Percentiles rank a stretch among this genome's conserved stretches.
These are phyloP conservation scores for Baronia brevicornis DNA, from an alignment of 2,888 invertebrate species.

Conservation along the genomic window DNA sequence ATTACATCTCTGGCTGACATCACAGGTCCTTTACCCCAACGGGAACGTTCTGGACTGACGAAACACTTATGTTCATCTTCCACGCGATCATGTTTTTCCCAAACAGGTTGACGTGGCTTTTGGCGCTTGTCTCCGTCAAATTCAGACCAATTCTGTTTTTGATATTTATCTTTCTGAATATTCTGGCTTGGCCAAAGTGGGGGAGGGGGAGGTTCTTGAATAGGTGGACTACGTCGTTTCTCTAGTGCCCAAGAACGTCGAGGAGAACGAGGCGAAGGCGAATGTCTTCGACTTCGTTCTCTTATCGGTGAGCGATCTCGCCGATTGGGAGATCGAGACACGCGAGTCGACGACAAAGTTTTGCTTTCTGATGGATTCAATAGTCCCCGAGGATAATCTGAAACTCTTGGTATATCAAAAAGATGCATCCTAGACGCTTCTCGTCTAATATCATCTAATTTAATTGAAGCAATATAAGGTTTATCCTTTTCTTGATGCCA, in stretches of 20 bases:
- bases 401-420: slow-evolving; percentile 22
- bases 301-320: slow-evolving; percentile 47
- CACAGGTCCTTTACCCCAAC: slow-evolving; percentile 2
- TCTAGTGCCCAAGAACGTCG: slow-evolving; percentile 63
- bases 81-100: slow-evolving; percentile 21
- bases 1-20: background rate
- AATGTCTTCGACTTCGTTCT: slow-evolving; percentile 47
- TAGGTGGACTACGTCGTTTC: slow-evolving; percentile 49
- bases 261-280: slow-evolving; percentile 53
- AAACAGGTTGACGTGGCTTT: slow-evolving; percentile 21
- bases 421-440: slow-evolving; percentile 27
- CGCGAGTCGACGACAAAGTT: slow-evolving; percentile 28
- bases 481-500: slow-evolving; percentile 47
- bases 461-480: slow-evolving; percentile 19
- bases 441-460: slow-evolving; percentile 40
- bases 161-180: slow-evolving; percentile 21
- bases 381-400: slow-evolving; percentile 21
- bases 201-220: slow-evolving; percentile 48
- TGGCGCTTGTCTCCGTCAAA: slow-evolving; percentile 26
- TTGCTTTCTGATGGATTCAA: slow-evolving; percentile 19
- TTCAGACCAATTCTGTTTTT: slow-evolving; percentile 18
- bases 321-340: slow-evolving; percentile 45
- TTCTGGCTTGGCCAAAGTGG: slow-evolving; percentile 52
- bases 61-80: slow-evolving; percentile 5
- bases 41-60: background rate